Evolutionary conservation across 2,888 invertebrate genomes (phyloP), one percentile per base, ranked within the genome.

Genomic region (Cephus rjabovi): DNA sequence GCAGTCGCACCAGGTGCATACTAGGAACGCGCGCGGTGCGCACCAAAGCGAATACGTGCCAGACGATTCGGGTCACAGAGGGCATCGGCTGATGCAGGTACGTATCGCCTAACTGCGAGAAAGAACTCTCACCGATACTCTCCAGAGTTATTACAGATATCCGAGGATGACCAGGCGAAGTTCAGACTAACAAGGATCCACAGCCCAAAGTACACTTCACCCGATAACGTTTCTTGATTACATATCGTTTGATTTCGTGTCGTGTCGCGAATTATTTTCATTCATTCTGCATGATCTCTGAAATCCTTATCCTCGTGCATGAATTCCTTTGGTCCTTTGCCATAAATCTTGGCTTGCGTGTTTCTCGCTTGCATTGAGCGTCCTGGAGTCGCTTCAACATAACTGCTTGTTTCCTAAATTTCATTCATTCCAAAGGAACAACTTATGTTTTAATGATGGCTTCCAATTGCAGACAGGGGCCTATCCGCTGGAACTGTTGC

Each of bases 41-140:
- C 87, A 86, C 79, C 90, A 86, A 74, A 81, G 83, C 34, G 89
- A 90, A 76, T 87, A 88, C 77, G 83, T 81, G 78, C 80, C 85
- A 40, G 86, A 89, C 81, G 79, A 79, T 77, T 86, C 87, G 74
- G 82, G 83, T 81, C 88, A 87, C 79, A 86, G 83, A 76, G 88
- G 89, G 79, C 88, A 88, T 81, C 87, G 87, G 56, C 81, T 86
- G 76, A 80, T 87, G 77, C 91, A 90, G 89, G 91, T 91, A 89
- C 77, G 82, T 83, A 77, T 11, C 31, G 75, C 73, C 74, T 71
- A 30, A 34, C 71, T 30, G 34, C 30, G 12, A 56, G 56, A 56
- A 56, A 56, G 56, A 56, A 23, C 56, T 56, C 23, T 23, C 23
- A 56, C 56, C 56, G 9, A 23, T 23, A 56, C 23, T 56, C 56